phyloP scores from a whole-genome alignment of 2,888 invertebrate species.

The Amaurobius ferox region DNA sequence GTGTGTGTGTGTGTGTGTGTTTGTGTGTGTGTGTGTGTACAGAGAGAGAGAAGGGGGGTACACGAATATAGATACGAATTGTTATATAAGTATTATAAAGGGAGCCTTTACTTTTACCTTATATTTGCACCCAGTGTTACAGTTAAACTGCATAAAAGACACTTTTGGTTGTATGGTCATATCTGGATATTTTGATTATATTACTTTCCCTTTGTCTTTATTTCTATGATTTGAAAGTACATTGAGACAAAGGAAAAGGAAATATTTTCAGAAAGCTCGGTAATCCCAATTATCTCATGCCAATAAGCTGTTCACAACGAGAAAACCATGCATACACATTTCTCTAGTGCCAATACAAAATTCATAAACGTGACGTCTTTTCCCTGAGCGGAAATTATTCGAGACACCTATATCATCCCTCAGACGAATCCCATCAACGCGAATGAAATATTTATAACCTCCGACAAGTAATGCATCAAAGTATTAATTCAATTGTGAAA shows the following conservation, averaged over 20 bases:
- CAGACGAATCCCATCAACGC: not conserved
- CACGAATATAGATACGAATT: no score
- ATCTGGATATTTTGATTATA: no score
- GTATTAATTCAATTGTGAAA: not conserved
- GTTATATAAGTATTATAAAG: no score
- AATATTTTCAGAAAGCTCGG: no score
- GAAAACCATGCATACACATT: not conserved
- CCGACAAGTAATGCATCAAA: not conserved
- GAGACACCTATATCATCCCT: not conserved
- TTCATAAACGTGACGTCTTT: not conserved
- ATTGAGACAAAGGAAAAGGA: no score
- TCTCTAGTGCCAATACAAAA: not conserved
- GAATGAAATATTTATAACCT: not conserved
- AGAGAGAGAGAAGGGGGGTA: no score
- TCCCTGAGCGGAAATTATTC: not conserved
- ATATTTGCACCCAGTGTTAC: no score
- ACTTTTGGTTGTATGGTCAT: no score
- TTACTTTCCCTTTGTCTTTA: no score
- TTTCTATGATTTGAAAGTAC: no score
- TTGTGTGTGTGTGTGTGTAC: conserved; percentile 2
- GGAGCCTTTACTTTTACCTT: no score
- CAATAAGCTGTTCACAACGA: not conserved
- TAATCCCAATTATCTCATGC: not conserved
- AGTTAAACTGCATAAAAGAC: no score
- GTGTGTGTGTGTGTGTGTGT: not conserved